These are phyloP conservation scores for Panzeria rudis DNA, from an alignment of 2,888 invertebrate species.

Conservation along the genomic window DNA sequence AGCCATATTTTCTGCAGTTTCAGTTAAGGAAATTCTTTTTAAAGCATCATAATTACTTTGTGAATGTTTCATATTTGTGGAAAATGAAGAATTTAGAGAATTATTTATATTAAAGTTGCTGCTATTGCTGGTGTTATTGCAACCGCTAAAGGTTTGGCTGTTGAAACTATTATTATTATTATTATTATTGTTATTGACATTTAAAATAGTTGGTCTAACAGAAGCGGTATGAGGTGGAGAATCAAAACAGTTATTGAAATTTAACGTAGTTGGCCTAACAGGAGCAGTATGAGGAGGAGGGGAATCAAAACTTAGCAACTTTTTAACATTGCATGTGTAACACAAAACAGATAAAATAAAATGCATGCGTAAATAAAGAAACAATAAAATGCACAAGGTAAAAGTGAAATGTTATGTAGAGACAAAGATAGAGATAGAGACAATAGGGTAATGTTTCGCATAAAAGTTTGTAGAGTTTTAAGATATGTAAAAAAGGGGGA, in stretches of 20 bases:
- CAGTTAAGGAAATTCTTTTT: slow-evolving; percentile 65
- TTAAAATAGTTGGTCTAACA: slow-evolving; percentile 77
- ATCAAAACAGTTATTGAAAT: slow-evolving; percentile 63
- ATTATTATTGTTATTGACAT: slow-evolving; percentile 68
- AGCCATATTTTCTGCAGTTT: slow-evolving; percentile 23
- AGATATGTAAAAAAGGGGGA: slow-evolving; percentile 39
- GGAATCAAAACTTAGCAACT: slow-evolving; percentile 62
- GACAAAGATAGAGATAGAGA: slow-evolving; percentile 16
- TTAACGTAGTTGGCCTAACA: slow-evolving; percentile 77
- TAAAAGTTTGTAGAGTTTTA: slow-evolving; percentile 48
- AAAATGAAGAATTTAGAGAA: slow-evolving; percentile 54
- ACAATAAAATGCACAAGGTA: slow-evolving; percentile 23
- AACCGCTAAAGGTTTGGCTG: slow-evolving; percentile 6
- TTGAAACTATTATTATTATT: slow-evolving; percentile 42
- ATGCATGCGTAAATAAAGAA: slow-evolving; percentile 45
- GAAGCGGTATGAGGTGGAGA: slow-evolving; percentile 14
- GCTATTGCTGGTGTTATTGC: not conserved
- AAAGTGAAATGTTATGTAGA: slow-evolving; percentile 27
- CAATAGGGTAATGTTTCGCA: slow-evolving; percentile 32
- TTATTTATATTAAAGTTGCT: slow-evolving; percentile 64
- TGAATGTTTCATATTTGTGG: slow-evolving; percentile 66
- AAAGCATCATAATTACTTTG: slow-evolving; percentile 74
- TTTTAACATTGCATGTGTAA: slow-evolving; percentile 41
- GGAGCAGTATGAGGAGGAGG: slow-evolving; percentile 36
- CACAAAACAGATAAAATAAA: slow-evolving; percentile 1